These are phyloP conservation scores for Coilia nasus DNA, from an alignment of 2,797 vertebrate genomes.

Conservation along the genomic window DNA sequence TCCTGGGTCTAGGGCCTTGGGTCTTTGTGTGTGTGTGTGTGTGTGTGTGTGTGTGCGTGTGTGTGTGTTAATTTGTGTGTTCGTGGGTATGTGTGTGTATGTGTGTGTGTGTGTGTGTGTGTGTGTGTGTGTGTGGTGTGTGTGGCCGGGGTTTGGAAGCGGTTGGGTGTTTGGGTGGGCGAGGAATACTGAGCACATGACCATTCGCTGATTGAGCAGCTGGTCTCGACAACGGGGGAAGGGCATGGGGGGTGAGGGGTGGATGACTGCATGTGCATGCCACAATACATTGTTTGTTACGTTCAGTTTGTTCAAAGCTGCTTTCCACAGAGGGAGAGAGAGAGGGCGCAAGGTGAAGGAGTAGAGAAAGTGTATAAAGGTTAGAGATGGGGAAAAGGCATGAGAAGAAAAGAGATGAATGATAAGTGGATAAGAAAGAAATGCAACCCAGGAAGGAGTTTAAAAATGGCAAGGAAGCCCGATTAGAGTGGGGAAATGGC, in stretches of 20 bases:
- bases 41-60: background rate
- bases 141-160: background rate
- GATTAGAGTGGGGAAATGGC: conserved; percentile 64
- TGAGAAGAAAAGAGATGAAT: conserved; percentile 45
- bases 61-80: background rate
- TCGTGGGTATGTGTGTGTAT: background rate
- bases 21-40: conserved; percentile 19
- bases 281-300: conserved; percentile 81
- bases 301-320: conserved; percentile 86
- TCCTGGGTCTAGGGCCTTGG: conserved; percentile 90
- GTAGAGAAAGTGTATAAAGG: background rate
- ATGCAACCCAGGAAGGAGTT: conserved; percentile 63
- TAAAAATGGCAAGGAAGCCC: conserved; percentile 54
- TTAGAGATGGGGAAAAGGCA: conserved; percentile 42
- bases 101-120: conserved; percentile 1
- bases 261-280: conserved; percentile 87
- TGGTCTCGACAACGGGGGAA: background rate
- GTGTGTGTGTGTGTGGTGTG: conserved; percentile 10
- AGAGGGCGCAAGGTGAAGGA: background rate
- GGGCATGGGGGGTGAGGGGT: conserved; percentile 28
- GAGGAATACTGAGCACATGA: background rate
- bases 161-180: conserved; percentile 9
- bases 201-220: background rate
- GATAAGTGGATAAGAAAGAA: conserved; percentile 51
- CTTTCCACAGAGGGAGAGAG: conserved; percentile 75